Percentiles rank a stretch among this genome's conserved stretches.
These are phyloP conservation scores for Halichoeres trimaculatus DNA, from an alignment of 2,113 vertebrate genomes.

Conservation along the genomic window DNA sequence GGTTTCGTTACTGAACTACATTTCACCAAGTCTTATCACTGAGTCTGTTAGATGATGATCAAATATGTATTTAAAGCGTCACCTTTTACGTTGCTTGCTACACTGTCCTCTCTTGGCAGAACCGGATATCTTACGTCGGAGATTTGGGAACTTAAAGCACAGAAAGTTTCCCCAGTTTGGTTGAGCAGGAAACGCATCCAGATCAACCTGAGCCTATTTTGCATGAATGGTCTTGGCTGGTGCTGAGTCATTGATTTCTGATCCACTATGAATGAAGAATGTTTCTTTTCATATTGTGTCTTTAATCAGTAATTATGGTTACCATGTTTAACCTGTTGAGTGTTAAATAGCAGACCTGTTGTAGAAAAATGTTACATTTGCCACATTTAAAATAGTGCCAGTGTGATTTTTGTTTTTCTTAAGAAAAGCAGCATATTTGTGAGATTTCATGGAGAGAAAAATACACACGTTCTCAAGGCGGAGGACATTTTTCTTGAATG, in stretches of 20 bases:
- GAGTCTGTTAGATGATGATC: constrained; percentile 64
- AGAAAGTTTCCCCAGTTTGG: constrained; percentile 39
- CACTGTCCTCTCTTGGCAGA: constrained; percentile 25
- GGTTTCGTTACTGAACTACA: constrained; percentile 69
- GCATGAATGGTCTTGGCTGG: constrained; percentile 35
- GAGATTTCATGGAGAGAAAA: constrained; percentile 63
- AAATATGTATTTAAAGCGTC: constrained; percentile 48
- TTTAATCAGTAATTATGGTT: constrained; percentile 58
- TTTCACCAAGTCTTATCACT: constrained; percentile 81
- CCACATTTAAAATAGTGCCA: constrained; percentile 66
- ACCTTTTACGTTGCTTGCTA: constrained; percentile 47
- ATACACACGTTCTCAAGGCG: constrained; percentile 49
- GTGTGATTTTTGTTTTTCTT: constrained; percentile 73
- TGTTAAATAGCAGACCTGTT: constrained; percentile 63
- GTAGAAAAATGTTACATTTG: constrained; percentile 70
- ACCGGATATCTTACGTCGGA: constrained; percentile 16
- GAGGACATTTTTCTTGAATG: constrained; percentile 55
- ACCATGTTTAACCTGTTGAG: constrained; percentile 63
- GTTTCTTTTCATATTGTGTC: constrained; percentile 38
- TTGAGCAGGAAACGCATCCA: constrained; percentile 37
- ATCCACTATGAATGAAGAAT: constrained; percentile 38
- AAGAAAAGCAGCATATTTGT: constrained; percentile 65
- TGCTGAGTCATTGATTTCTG: constrained; percentile 52
- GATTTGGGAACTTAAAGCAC: constrained; percentile 69
- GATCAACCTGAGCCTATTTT: constrained; percentile 52